phyloP scores from a whole-genome alignment of 2,113 vertebrate species.

The Oncorhynchus gorbuscha region DNA sequence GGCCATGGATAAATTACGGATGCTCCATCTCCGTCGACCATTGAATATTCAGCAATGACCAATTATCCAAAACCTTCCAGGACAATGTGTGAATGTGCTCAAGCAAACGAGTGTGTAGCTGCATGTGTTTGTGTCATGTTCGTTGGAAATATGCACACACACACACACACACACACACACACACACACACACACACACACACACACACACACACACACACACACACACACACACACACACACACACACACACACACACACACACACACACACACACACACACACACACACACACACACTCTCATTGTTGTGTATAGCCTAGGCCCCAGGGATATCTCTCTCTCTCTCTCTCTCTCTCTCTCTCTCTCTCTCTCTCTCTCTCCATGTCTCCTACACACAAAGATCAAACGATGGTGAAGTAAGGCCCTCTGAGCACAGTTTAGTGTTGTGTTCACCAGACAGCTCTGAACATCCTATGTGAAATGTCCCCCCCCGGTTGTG shows the following conservation, averaged over 20 bases:
- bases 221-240: slow-evolving; percentile 7
- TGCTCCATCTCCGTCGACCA: neutral
- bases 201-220: slow-evolving; percentile 7
- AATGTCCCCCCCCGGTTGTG: neutral
- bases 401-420: neutral
- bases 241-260: neutral
- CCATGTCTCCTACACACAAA: neutral
- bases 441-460: slow-evolving; percentile 6
- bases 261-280: slow-evolving; percentile 10
- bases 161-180: slow-evolving; percentile 6
- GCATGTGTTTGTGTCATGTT: neutral
- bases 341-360: neutral
- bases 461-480: slow-evolving; percentile 8
- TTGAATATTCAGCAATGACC: slow-evolving; percentile 18
- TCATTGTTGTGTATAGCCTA: too few relatives aligned
- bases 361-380: neutral
- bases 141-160: neutral
- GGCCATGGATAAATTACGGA: too few relatives aligned
- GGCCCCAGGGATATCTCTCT: neutral
- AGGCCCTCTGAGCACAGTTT: slow-evolving; percentile 9
- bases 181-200: neutral
- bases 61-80: slow-evolving; percentile 42
- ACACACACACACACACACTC: neutral
- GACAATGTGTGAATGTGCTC: neutral
- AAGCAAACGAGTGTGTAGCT: neutral